These are phyloP conservation scores for Bufo gargarizans DNA, from an alignment of 2,113 vertebrate species.

Conservation along the genomic window DNA sequence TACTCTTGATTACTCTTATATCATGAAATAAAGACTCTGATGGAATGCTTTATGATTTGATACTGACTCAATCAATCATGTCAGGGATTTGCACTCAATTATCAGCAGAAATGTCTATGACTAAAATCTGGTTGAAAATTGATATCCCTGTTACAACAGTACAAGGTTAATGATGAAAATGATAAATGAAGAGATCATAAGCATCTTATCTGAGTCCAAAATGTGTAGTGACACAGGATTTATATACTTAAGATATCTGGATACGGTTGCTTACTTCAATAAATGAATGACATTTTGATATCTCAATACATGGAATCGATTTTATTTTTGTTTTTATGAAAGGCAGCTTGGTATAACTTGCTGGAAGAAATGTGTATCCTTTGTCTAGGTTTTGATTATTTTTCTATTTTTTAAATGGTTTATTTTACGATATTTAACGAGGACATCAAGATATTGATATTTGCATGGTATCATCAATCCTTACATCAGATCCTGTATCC, in stretches of 20 bases:
- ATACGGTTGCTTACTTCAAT: not conserved
- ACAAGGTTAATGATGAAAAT: not conserved
- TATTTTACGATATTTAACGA: slow-evolving; percentile 2
- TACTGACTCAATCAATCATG: not conserved
- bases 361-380: not conserved
- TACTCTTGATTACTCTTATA: not conserved
- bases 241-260: not conserved
- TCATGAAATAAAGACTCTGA: not conserved
- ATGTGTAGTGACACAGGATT: not conserved
- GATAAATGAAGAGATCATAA: not conserved
- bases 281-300: not conserved
- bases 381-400: not conserved
- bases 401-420: not conserved
- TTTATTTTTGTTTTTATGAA: not conserved
- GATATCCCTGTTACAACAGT: not conserved
- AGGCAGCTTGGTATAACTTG: not conserved
- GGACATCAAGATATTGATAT: not conserved
- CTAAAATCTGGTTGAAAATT: slow-evolving; percentile 11
- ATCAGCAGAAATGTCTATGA: not conserved
- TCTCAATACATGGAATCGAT: not conserved
- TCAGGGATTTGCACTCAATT: not conserved
- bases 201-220: not conserved
- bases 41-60: not conserved
- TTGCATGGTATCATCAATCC: not conserved
- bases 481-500: not conserved